Conservation (phyloP, 2,797 vertebrate genomes). For the Phoebastria nigripes region DNA sequence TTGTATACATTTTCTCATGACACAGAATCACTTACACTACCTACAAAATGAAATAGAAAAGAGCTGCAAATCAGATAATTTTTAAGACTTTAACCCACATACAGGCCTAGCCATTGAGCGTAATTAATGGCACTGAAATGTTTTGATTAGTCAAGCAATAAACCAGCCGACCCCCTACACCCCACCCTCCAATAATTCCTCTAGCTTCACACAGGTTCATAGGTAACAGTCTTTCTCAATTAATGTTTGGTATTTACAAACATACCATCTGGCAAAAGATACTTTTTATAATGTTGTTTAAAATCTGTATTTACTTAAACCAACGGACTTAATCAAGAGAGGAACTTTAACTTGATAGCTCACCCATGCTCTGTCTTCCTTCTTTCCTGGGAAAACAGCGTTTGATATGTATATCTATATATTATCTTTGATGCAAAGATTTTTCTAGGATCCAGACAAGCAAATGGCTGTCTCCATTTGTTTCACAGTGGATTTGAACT, state of each 20-base stretch:
- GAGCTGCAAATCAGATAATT: conserved; percentile 45
- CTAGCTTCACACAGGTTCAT: not conserved
- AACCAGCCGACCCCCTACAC: not conserved
- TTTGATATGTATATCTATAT: not conserved
- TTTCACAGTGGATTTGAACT: not conserved
- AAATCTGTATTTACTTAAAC: not conserved
- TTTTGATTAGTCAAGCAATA: conserved; percentile 50
- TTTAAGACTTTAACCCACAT: conserved; percentile 10
- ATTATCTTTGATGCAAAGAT: not conserved
- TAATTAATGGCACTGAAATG: conserved; percentile 52
- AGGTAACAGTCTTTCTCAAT: not conserved
- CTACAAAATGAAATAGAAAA: conserved; percentile 38
- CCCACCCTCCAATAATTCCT: not conserved
- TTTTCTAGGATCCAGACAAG: not conserved
- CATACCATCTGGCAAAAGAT: not conserved
- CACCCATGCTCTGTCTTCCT: not conserved
- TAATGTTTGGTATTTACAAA: not conserved
- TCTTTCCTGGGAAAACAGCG: not conserved
- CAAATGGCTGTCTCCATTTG: not conserved
- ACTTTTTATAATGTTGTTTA: not conserved
- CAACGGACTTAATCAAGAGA: not conserved
- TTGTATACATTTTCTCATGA: conserved; percentile 71
- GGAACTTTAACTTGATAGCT: not conserved
- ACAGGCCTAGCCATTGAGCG: not conserved
- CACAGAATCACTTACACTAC: conserved; percentile 53